phyloP scores from a whole-genome alignment of 2,113 vertebrate species.

The Neodon shergylaensis region DNA sequence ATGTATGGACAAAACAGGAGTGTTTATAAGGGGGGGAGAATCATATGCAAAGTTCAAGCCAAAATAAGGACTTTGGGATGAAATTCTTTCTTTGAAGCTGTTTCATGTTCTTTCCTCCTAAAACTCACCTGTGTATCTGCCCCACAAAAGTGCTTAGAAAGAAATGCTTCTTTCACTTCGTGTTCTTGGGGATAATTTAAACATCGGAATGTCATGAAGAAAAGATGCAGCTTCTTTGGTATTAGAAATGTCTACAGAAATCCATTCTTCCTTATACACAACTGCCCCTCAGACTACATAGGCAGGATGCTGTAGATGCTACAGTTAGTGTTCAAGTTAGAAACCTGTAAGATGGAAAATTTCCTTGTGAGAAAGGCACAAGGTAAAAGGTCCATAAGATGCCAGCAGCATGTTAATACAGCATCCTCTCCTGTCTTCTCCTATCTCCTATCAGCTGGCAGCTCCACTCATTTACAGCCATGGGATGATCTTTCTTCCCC shows the following conservation, averaged over 20 bases:
- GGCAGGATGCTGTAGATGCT: neutral
- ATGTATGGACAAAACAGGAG: neutral
- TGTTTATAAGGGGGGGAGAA: neutral
- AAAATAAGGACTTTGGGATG: neutral
- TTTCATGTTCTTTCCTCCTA: conserved; percentile 1
- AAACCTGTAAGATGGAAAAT: neutral
- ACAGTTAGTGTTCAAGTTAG: neutral
- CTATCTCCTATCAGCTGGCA: neutral
- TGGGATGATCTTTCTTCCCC: neutral
- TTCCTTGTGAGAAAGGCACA: neutral
- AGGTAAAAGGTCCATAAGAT: neutral
- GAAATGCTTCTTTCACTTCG: neutral
- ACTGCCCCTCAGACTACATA: neutral
- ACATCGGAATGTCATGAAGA: neutral
- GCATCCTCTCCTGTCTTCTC: neutral
- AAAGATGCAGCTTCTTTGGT: neutral
- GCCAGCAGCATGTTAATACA: neutral
- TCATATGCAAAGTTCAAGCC: neutral
- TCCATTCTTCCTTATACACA: neutral
- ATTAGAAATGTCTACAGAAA: neutral
- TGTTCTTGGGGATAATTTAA: conserved; percentile 1
- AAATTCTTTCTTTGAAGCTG: neutral
- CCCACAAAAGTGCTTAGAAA: neutral
- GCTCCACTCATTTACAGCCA: neutral
- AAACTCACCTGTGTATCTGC: neutral